Base-by-base conservation (phyloP, 2,797 vertebrate genomes). In the Antrozous pallidus region DNA sequence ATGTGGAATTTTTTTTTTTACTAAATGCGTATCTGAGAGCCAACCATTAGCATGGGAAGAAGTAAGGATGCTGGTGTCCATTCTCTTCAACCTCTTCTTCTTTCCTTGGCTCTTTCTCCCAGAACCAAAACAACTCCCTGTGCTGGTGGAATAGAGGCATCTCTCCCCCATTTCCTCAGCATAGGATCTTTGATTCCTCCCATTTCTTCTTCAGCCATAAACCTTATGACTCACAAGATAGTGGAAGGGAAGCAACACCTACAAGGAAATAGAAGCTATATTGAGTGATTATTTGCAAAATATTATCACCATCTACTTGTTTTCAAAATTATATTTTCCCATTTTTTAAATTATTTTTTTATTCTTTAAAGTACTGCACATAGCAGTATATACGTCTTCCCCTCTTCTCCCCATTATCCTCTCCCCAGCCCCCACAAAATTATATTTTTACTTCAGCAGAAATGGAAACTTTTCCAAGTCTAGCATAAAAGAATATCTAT, bases 271-370 rank as follows among this genome's bases (percentile, higher is more conserved):
- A 82, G 69, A 87, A 94, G 85, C 71, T 38, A 74, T 33, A 88
- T 36, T 80, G 49, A 71, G 14, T 82, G 78, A 61, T 74, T 63
- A 84, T 93, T 93, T 96, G 90, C 73, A 92, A 83, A 90, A 83
- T 84, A 80, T 63, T 91, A 71, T 65, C 24, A 3, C 38, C 47
- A 79, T 81, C 80, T 94, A 73, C 33, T 83, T 93, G 61, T 83
- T 93, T 95, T 90, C 26, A 84, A 90, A 84, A 89, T 65, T 47
- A 33, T 74, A 31, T 22, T 26, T 95, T 87, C n/a, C n/a, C n/a
- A n/a, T n/a, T n/a, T n/a, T n/a, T n/a, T n/a, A n/a, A n/a, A n/a
- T n/a, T n/a, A n/a, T n/a, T n/a, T n/a, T n/a, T n/a, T n/a, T n/a
- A n/a, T n/a, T n/a, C n/a, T n/a, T n/a, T n/a, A n/a, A n/a, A n/a